phyloP scores from a whole-genome alignment of 1,140 invertebrate genomes.

The Capitella teleta region DNA sequence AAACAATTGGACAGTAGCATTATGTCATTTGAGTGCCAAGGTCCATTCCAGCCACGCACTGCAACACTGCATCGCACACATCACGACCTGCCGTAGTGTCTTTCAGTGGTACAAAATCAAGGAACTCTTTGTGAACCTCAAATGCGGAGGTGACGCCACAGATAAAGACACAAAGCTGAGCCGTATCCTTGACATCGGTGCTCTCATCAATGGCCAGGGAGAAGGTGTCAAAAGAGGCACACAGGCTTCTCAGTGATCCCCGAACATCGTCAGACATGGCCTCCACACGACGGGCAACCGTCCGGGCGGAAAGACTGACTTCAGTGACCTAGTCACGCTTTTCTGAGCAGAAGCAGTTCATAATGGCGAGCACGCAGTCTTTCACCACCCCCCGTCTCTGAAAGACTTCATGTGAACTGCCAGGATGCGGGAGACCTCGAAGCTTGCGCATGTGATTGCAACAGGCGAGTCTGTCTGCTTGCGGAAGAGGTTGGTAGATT shows the following conservation, averaged over 20 bases:
- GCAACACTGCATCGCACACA: not conserved
- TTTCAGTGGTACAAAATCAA: not conserved
- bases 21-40: too few relatives aligned
- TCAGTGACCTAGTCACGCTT: too few relatives aligned
- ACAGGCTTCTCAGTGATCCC: not conserved
- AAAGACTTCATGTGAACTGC: too few relatives aligned
- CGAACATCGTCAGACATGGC: not conserved
- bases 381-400: too few relatives aligned
- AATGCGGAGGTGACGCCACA: slow-evolving; percentile 1
- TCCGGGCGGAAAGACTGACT: not conserved
- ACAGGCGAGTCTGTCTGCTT: too few relatives aligned
- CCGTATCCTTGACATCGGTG: slow-evolving; percentile 1
- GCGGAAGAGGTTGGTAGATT: too few relatives aligned
- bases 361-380: too few relatives aligned
- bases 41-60: too few relatives aligned
- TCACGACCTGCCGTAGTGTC: not conserved
- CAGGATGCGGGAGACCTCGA: too few relatives aligned
- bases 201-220: slow-evolving; percentile 11
- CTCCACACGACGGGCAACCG: not conserved
- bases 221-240: slow-evolving; percentile 2
- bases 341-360: too few relatives aligned
- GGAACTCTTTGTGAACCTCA: slow-evolving; percentile 7
- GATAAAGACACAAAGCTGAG: slow-evolving; percentile 8
- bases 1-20: too few relatives aligned
- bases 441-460: too few relatives aligned